Conservation (phyloP, 2,113 vertebrate species). For the Prolemur simus region DNA sequence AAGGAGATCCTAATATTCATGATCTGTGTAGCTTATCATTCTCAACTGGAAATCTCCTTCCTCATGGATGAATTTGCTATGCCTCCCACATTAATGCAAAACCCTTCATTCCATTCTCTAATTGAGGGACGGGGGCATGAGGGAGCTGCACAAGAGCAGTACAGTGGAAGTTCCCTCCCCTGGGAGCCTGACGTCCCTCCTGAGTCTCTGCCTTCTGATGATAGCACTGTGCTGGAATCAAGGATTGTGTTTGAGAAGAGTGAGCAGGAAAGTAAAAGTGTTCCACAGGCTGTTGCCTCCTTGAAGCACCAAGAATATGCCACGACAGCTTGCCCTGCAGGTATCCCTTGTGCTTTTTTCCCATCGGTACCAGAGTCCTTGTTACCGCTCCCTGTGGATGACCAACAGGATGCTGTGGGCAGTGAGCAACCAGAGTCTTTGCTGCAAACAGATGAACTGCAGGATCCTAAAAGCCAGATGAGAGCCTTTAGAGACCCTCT, state of each 20-base stretch:
- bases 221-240: slow-evolving; percentile 75
- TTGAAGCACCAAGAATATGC: slow-evolving; percentile 76
- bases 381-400: slow-evolving; percentile 86
- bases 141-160: slow-evolving; percentile 74
- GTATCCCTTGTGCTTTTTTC: slow-evolving; percentile 72
- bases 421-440: slow-evolving; percentile 59
- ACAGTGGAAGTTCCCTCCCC: slow-evolving; percentile 69
- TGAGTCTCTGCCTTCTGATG: slow-evolving; percentile 80
- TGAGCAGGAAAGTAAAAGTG: slow-evolving; percentile 72
- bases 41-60: slow-evolving; percentile 98
- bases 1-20: slow-evolving; percentile 98
- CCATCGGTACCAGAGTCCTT: slow-evolving; percentile 79
- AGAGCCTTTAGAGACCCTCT: slow-evolving; percentile 94
- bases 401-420: slow-evolving; percentile 76
- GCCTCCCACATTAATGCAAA: slow-evolving; percentile 92
- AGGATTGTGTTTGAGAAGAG: slow-evolving; percentile 77
- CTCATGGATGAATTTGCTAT: slow-evolving; percentile 99
- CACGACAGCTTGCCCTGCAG: slow-evolving; percentile 46
- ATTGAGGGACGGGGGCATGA: slow-evolving; percentile 85
- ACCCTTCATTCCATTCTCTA: slow-evolving; percentile 90
- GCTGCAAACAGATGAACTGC: slow-evolving; percentile 79
- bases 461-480: slow-evolving; percentile 85
- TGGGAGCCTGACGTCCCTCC: slow-evolving; percentile 80
- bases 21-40: slow-evolving; percentile 98
- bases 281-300: background rate